Evolutionary conservation across 2,888 invertebrate species (phyloP), one percentile per base, ranked within the genome.

Genomic region (Oxycera nigricornis): DNA sequence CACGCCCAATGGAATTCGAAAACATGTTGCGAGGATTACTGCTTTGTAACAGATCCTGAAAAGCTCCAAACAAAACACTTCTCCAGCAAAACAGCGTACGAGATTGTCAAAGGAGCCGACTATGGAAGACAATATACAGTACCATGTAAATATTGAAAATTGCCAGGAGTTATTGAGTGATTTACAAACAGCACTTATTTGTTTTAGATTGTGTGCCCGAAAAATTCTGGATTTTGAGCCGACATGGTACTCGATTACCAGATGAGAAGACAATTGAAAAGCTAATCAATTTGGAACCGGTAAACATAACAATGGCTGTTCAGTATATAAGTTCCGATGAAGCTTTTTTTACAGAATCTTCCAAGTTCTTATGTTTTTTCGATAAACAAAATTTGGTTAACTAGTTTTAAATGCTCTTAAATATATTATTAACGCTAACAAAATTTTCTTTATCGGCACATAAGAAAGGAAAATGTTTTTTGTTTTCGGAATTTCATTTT

Each of bases 21-120:
- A 17, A n/a, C 17, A 31, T 70, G 70, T 30, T 70, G 80, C 65
- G 79, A 79, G 68, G 80, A 81, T 55, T 84, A 86, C 70, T 85
- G 85, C 75, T 85, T 83, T 73, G 81, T 80, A 75, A 81, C 80
- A 76, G 86, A 86, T 73, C 74, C 73, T 9, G 82, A 82, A 24
- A 81, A 83, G 1, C 73, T 75, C 26, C 86, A 86, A 78, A 83
- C 83, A 1, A 81, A 81, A 30, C 87, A 90, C 72, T 92, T 92
- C 81, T 91, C 88, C 11, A 89, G 91, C 3, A 94, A 92, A 85
- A 94, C 94, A 0, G 90, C 93, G 0, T 95, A 94, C 81, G 89
- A 91, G 79, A 90, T 92, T 79, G 89, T 90, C n/a, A 90, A 88
- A 76, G 73, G 73, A 61, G 50, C 50, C 3, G 73, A 73, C 31